A percentile compares a stretch with the other conserved stretches of the same genome.
These are phyloP conservation scores for Zootoca vivipara DNA, from an alignment of 2,113 vertebrate species.

Conservation along the genomic window DNA sequence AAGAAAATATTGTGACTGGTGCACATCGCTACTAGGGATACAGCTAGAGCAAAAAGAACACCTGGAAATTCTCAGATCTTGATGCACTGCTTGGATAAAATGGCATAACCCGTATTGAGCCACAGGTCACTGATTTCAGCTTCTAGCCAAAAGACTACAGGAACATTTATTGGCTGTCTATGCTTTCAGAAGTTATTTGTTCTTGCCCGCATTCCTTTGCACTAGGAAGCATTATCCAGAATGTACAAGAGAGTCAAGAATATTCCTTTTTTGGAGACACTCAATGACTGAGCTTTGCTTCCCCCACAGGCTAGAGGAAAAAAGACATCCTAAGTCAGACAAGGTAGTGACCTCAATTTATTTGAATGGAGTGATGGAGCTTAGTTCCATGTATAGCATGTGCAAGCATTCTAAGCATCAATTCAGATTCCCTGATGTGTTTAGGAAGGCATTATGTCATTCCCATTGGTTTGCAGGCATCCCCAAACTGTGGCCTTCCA, in stretches of 20 bases:
- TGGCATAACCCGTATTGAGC: not conserved
- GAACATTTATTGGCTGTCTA: not conserved
- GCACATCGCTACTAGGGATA: not conserved
- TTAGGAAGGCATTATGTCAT: not conserved
- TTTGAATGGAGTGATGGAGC: not conserved
- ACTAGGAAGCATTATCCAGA: not conserved
- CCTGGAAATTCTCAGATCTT: not conserved
- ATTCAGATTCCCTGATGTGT: not conserved
- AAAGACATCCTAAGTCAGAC: not conserved
- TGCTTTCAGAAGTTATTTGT: not conserved
- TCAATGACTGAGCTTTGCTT: not conserved
- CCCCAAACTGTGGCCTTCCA: too few relatives aligned
- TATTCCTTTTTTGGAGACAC: not conserved
- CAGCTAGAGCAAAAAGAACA: not conserved
- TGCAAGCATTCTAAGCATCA: not conserved
- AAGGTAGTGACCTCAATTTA: not conserved
- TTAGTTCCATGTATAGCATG: not conserved
- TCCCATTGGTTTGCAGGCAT: too few relatives aligned
- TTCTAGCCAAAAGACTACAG: not conserved
- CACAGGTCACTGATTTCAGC: not conserved
- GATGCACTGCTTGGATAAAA: constrained; percentile 8
- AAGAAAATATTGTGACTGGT: too few relatives aligned
- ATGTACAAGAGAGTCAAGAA: not conserved
- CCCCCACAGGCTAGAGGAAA: not conserved
- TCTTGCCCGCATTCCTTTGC: not conserved